Evolutionary conservation across 2,113 vertebrate genomes (phyloP), one percentile per base, ranked within the genome.

Genomic region (Lucifuga dentata): DNA sequence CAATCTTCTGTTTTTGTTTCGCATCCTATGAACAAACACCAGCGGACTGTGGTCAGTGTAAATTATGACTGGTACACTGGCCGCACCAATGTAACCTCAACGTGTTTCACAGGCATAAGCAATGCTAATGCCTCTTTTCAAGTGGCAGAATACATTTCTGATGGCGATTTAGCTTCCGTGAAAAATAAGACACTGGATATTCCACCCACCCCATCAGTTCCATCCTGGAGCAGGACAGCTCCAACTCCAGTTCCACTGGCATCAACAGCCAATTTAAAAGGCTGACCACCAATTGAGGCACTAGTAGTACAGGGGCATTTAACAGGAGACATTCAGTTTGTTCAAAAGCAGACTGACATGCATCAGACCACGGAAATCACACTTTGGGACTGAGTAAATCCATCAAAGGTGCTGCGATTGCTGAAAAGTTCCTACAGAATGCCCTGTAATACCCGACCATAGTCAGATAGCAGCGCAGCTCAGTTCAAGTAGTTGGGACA

Each of bases 381-480:
- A 17, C 5, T 5, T 21, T 29, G 16, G 56, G 40, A 16, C 57
- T 60, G 1, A 60, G 11, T 2, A 60, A 13, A 26, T 60, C 8
- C 11, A 41, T 36, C 2, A 60, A 19, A 33, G 26, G 57, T 17
- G 11, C 40, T 20, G 33, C 41, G 8, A 61, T 41, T 13, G 17
- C 11, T 20, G 57, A 33, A 44, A 20, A 46, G 11, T 61, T 61
- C 15, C 13, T 3, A 32, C 57, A 46, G 12, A 61, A 61, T 12
- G n/a, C 12, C 9, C 26, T 20, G 20, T 61, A 46, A 11, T 60
- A 61, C 12, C 57, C 57, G 7, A 9, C 24, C 40, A 61, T 61
- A 3, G 23, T 26, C 7, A 46, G 11, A 17, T 35, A 61, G 5
- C 57, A 2, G 8, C 11, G 1, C 1, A 44, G 11, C 13, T 45